These are phyloP conservation scores for Bombus sibiricus DNA, from an alignment of 1,140 invertebrate species.

Conservation along the genomic window DNA sequence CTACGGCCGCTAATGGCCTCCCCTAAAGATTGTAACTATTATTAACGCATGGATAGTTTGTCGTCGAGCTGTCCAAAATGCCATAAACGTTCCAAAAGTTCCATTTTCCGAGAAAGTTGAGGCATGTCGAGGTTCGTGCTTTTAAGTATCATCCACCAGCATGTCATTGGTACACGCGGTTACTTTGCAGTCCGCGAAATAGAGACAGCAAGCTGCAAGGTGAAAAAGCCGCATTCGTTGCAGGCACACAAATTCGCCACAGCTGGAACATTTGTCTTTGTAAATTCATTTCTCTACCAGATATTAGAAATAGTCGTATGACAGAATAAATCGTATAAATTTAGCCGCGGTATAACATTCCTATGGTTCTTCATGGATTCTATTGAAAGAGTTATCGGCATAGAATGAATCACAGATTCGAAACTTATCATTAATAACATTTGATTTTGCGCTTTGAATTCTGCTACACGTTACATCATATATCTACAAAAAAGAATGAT, in stretches of 20 bases:
- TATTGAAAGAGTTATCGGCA: neutral
- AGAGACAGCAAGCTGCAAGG: no score
- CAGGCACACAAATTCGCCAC: neutral
- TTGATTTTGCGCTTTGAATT: neutral
- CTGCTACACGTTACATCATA: neutral
- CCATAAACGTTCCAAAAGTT: constrained; percentile 42
- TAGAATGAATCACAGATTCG: no score
- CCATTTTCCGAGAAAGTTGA: constrained; percentile 24
- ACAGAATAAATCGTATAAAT: neutral
- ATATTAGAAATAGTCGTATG: neutral
- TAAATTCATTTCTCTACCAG: neutral
- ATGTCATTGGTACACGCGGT: constrained; percentile 4
- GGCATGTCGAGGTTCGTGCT: neutral
- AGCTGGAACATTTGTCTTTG: neutral
- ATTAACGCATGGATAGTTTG: constrained; percentile 44
- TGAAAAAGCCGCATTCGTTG: neutral
- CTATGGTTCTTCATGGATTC: no score
- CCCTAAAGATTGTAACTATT: neutral
- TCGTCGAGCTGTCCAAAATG: constrained; percentile 29
- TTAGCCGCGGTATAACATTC: neutral
- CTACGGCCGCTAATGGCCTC: constrained; percentile 38
- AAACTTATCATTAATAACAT: neutral
- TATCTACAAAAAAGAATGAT: neutral
- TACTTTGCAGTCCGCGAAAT: neutral
- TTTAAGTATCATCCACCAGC: constrained; percentile 31